A percentile compares a stretch with the other conserved stretches of the same genome.
These are phyloP conservation scores for Orchesella flavescens DNA, from an alignment of 2,888 invertebrate genomes.

Conservation along the genomic window DNA sequence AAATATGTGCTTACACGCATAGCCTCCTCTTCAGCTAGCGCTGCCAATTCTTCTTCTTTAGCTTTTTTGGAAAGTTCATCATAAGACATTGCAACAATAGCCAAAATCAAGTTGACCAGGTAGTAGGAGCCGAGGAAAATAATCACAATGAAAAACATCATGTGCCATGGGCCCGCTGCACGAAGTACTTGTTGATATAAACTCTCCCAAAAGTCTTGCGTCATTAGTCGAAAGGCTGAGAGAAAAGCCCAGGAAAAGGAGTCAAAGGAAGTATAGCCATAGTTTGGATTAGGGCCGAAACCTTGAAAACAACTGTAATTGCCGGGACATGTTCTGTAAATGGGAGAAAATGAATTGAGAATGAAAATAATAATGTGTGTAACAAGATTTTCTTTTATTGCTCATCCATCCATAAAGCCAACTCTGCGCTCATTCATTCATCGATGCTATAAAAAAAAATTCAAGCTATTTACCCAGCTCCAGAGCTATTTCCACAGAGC, in stretches of 20 bases:
- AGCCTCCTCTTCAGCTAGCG: constrained; percentile 93
- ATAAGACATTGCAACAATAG: constrained; percentile 99
- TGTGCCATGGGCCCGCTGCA: constrained; percentile 97
- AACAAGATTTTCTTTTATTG: too few relatives aligned
- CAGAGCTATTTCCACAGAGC: constrained; percentile 92
- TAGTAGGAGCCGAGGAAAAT: constrained; percentile 99
- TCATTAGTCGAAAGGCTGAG: constrained; percentile 98
- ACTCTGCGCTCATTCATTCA: too few relatives aligned
- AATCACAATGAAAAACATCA: constrained; percentile 98
- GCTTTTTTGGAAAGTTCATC: constrained; percentile 98
- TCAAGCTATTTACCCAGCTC: constrained; percentile 81
- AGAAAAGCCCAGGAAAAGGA: constrained; percentile 98
- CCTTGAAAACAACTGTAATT: constrained; percentile 93
- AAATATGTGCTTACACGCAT: constrained; percentile 75
- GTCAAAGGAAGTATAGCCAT: constrained; percentile 98
- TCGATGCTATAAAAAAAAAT: too few relatives aligned
- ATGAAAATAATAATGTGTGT: too few relatives aligned
- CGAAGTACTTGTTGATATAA: constrained; percentile 90
- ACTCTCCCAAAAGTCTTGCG: constrained; percentile 99
- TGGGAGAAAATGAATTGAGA: too few relatives aligned
- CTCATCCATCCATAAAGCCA: too few relatives aligned
- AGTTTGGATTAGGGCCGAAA: constrained; percentile 94
- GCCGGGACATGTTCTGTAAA: constrained; percentile 79
- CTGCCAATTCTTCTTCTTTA: constrained; percentile 87
- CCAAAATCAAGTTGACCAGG: constrained; percentile 98